A percentile compares a stretch with the other conserved stretches of the same genome.
These are phyloP conservation scores for Pseudobourletiella spinata DNA, from an alignment of 1,140 invertebrate species.

Conservation along the genomic window DNA sequence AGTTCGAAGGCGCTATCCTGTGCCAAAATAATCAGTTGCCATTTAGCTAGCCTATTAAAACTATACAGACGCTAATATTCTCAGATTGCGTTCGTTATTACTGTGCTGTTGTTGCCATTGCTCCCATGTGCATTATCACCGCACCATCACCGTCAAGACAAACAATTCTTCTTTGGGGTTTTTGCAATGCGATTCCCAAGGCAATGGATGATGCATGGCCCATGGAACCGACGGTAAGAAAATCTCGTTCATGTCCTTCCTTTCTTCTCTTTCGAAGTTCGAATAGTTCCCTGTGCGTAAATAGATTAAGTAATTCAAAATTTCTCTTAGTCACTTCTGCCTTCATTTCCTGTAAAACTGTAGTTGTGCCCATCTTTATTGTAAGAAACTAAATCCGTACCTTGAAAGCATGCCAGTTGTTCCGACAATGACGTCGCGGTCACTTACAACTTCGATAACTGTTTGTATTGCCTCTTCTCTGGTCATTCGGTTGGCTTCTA, in stretches of 20 bases:
- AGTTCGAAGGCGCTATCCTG: slow-evolving; percentile 38
- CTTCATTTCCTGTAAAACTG: too few relatives aligned
- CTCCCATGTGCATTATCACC: slow-evolving; percentile 46
- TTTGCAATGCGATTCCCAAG: slow-evolving; percentile 43
- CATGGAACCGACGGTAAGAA: slow-evolving; percentile 45
- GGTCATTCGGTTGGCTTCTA: slow-evolving; percentile 31
- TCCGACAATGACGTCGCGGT: slow-evolving; percentile 43
- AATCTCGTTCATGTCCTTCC: slow-evolving; percentile 45
- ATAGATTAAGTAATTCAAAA: too few relatives aligned
- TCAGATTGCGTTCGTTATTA: too few relatives aligned
- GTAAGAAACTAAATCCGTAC: too few relatives aligned
- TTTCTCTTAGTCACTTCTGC: too few relatives aligned
- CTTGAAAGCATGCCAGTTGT: slow-evolving; percentile 45
- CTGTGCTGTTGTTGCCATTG: slow-evolving; percentile 43
- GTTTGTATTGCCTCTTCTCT: slow-evolving; percentile 41
- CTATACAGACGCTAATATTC: neutral
- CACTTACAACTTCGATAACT: slow-evolving; percentile 37
- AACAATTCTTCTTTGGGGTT: slow-evolving; percentile 41
- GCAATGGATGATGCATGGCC: slow-evolving; percentile 45
- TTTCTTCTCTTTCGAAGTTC: slow-evolving; percentile 37
- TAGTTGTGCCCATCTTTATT: too few relatives aligned
- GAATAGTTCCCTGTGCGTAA: slow-evolving; percentile 35
- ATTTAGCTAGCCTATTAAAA: neutral
- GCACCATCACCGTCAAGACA: slow-evolving; percentile 46
- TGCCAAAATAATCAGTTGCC: too few relatives aligned